A percentile compares a stretch with the other conserved stretches of the same genome.
Evolutionary conservation across 2,797 vertebrate genomes (phyloP).

Genomic region (Periparus ater): DNA sequence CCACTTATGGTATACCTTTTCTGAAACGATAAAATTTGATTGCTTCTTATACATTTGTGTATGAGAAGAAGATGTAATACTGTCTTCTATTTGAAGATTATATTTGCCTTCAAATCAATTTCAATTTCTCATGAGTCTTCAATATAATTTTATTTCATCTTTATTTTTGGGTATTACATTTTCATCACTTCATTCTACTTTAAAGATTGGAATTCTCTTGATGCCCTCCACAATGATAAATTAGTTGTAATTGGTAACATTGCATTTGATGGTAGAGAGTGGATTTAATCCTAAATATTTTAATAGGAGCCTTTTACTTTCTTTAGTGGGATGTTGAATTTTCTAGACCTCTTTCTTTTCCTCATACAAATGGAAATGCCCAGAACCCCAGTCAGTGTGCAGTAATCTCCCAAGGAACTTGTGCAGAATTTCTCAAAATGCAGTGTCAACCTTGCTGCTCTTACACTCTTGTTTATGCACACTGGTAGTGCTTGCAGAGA

Average conservation of each 20-base stretch:
- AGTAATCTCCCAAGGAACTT: not conserved
- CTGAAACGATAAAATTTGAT: constrained; percentile 47
- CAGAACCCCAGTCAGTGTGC: not conserved
- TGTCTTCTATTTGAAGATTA: constrained; percentile 33
- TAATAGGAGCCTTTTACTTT: not conserved
- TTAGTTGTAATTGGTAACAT: constrained; percentile 36
- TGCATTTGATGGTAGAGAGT: not conserved
- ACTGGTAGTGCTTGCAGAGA: not conserved
- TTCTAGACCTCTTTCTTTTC: not conserved
- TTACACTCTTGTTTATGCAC: not conserved
- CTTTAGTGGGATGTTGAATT: not conserved
- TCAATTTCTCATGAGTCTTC: constrained; percentile 49
- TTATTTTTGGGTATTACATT: constrained; percentile 52
- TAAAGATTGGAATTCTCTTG: constrained; percentile 27
- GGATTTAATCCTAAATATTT: constrained; percentile 20
- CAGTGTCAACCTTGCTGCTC: not conserved
- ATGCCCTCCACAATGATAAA: not conserved
- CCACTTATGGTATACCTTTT: constrained; percentile 17
- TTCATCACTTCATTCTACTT: constrained; percentile 44
- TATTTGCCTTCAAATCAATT: constrained; percentile 56
- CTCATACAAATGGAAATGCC: not conserved
- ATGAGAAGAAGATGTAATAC: constrained; percentile 24
- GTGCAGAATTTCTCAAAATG: not conserved
- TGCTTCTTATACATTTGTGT: constrained; percentile 37
- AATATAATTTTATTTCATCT: constrained; percentile 51